These are phyloP conservation scores for Nasua narica DNA, from an alignment of 2,797 vertebrate genomes.

Conservation along the genomic window DNA sequence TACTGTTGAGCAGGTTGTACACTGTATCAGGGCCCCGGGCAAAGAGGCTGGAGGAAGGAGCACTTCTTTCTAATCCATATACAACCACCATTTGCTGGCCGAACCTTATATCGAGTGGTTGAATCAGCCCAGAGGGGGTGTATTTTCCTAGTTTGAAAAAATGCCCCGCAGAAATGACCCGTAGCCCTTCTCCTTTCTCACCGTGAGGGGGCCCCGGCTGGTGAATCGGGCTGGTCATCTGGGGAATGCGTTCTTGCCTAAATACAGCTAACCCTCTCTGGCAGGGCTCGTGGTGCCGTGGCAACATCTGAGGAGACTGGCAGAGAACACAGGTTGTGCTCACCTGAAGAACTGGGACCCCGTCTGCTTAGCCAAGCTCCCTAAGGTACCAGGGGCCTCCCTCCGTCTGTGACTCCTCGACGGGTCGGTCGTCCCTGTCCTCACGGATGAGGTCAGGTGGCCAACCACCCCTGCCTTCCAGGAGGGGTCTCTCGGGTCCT, in stretches of 20 bases:
- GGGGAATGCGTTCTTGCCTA: neutral
- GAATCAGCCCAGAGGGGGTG: neutral
- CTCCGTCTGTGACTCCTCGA: neutral
- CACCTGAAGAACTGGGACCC: neutral
- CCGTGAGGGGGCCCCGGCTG: neutral
- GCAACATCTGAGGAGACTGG: neutral
- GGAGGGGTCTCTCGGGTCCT: neutral
- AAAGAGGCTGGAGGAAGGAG: neutral
- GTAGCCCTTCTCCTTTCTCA: neutral
- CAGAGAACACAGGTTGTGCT: neutral
- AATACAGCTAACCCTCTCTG: neutral
- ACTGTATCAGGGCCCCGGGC: neutral
- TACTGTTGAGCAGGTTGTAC: neutral
- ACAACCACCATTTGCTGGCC: too few species aligned
- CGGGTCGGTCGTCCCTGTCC: neutral
- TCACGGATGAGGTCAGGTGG: neutral
- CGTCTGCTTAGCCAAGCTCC: neutral
- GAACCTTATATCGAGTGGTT: neutral
- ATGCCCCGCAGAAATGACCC: neutral
- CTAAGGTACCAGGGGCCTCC: neutral
- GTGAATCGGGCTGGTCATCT: neutral
- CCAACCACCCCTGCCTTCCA: neutral
- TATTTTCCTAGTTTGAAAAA: neutral
- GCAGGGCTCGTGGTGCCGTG: neutral
- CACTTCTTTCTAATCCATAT: neutral